Conservation (phyloP, 2,888 invertebrate species). For the Heterodera filipjevi region DNA sequence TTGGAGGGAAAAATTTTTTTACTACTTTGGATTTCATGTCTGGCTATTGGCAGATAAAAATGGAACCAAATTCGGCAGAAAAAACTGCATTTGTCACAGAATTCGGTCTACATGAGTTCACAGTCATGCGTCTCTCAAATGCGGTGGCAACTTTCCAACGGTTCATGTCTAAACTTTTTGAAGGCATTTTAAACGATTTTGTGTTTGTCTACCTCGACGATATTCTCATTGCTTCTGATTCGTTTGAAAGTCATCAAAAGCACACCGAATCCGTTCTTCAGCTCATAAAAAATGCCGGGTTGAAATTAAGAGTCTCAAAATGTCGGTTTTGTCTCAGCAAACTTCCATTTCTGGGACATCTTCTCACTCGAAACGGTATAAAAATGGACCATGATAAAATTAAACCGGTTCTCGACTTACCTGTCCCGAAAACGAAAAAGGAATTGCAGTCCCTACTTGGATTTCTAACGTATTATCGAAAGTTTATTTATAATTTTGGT, state of each 20-base stretch:
- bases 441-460: conserved; percentile 47
- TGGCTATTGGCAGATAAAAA: conserved; percentile 49
- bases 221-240: conserved; percentile 43
- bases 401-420: conserved; percentile 27
- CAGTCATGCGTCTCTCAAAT: conserved; percentile 47
- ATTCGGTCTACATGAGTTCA: conserved; percentile 48
- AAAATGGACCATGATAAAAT: conserved; percentile 31
- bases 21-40: conserved; percentile 44
- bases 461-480: conserved; percentile 43
- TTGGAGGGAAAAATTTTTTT: conserved; percentile 40
- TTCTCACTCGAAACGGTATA: conserved; percentile 30
- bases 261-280: conserved; percentile 37
- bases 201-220: conserved; percentile 51
- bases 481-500: conserved; percentile 45
- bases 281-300: conserved; percentile 17
- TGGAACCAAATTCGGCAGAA: conserved; percentile 39
- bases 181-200: conserved; percentile 29
- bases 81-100: conserved; percentile 51
- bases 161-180: conserved; percentile 43
- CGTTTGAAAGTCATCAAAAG: conserved; percentile 36
- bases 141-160: conserved; percentile 54
- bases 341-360: conserved; percentile 35
- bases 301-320: conserved; percentile 35
- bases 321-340: conserved; percentile 21
- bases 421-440: conserved; percentile 31